These are phyloP conservation scores for Morelia viridis DNA, from an alignment of 2,797 vertebrate genomes.

Conservation along the genomic window DNA sequence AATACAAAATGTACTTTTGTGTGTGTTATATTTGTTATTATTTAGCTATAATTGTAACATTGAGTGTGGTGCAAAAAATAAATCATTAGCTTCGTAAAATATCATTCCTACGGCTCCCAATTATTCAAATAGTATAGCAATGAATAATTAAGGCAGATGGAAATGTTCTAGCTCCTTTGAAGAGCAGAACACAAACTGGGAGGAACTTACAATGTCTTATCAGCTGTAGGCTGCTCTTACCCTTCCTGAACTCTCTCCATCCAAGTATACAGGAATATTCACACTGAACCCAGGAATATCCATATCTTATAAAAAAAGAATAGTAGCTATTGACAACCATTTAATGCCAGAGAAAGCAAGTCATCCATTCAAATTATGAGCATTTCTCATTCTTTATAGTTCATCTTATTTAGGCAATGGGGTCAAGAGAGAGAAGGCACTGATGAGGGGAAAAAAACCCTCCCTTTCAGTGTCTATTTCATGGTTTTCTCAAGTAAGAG, in stretches of 20 bases:
- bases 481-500: slow-evolving; percentile 62
- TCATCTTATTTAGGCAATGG: slow-evolving; percentile 54
- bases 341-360: slow-evolving; percentile 29
- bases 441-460: slow-evolving; percentile 39
- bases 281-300: slow-evolving; percentile 19
- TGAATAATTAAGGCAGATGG: background rate
- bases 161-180: background rate
- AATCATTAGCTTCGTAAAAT: background rate
- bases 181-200: background rate
- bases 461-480: slow-evolving; percentile 66
- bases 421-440: slow-evolving; percentile 34
- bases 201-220: background rate
- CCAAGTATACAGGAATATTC: slow-evolving; percentile 15
- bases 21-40: background rate
- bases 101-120: background rate
- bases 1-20: background rate
- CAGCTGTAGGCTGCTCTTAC: background rate
- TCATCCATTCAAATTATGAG: slow-evolving; percentile 45
- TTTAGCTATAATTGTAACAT: background rate
- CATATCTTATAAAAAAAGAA: slow-evolving; percentile 31
- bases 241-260: background rate
- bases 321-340: background rate
- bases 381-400: slow-evolving; percentile 39
- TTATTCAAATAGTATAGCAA: background rate
- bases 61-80: slow-evolving; percentile 26